These are phyloP conservation scores for Diprion similis DNA, from an alignment of 1,140 invertebrate species.

Conservation along the genomic window DNA sequence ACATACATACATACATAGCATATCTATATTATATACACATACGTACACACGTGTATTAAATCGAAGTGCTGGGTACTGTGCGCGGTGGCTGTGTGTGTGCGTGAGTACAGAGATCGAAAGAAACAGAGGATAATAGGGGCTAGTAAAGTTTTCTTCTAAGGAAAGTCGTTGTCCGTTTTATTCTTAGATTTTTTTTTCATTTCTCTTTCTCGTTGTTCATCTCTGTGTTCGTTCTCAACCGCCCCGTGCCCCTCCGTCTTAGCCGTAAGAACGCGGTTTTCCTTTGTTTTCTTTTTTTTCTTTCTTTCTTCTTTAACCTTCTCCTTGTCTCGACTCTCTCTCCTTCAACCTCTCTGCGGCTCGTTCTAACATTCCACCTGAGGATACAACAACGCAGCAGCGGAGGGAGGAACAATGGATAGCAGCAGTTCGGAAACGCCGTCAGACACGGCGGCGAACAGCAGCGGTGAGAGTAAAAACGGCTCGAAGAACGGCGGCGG, in stretches of 20 bases:
- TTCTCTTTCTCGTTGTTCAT: neutral
- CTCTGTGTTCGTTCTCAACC: neutral
- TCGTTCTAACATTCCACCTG: no score
- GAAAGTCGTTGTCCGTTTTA: no score
- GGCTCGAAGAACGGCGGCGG: slow-evolving; percentile 24
- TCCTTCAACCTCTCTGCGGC: neutral
- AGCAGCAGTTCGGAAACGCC: slow-evolving; percentile 42
- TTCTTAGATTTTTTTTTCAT: no score
- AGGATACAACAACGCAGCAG: slow-evolving; percentile 20
- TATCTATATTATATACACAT: neutral
- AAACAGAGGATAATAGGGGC: no score
- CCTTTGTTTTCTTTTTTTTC: neutral
- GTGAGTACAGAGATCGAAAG: no score
- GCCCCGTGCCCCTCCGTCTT: neutral
- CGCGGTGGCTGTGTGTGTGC: no score
- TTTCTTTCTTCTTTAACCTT: slow-evolving; percentile 5
- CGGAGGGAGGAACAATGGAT: slow-evolving; percentile 38
- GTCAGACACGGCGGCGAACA: slow-evolving; percentile 41
- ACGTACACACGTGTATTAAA: no score
- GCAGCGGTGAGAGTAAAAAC: slow-evolving; percentile 38
- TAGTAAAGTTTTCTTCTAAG: no score
- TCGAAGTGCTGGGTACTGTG: no score
- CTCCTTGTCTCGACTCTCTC: neutral
- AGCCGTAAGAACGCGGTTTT: neutral
- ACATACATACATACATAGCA: neutral